These are phyloP conservation scores for Stigmatopora nigra DNA, from an alignment of 2,113 vertebrate genomes.

Conservation along the genomic window DNA sequence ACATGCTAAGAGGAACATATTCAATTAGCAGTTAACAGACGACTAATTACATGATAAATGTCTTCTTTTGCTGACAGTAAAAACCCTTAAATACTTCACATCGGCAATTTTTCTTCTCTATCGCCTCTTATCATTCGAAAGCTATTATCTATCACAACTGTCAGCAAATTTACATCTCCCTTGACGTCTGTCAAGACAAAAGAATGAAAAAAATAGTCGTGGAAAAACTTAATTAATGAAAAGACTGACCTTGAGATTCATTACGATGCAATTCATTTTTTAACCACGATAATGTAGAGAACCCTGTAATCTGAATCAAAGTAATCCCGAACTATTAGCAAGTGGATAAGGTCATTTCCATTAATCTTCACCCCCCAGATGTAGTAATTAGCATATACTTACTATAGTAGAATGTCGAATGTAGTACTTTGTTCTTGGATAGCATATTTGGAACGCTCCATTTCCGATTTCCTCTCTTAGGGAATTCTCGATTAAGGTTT, in stretches of 20 bases:
- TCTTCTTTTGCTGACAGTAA: constrained; percentile 22
- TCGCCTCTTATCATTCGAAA: neutral
- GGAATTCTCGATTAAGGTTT: neutral
- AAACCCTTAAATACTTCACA: constrained; percentile 2
- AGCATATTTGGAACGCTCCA: neutral
- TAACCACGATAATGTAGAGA: constrained; percentile 51
- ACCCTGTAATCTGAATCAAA: constrained; percentile 32
- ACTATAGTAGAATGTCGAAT: neutral
- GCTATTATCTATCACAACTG: constrained; percentile 20
- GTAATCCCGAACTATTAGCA: neutral
- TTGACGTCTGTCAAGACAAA: constrained; percentile 26
- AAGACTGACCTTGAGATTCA: constrained; percentile 66
- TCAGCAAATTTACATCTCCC: constrained; percentile 41
- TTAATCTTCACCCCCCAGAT: constrained; percentile 16
- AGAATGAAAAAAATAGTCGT: constrained; percentile 27
- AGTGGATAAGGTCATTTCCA: constrained; percentile 1
- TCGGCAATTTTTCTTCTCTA: neutral
- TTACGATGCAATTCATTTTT: constrained; percentile 36
- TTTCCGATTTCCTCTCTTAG: neutral
- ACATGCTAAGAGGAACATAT: constrained; percentile 60
- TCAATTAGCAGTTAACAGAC: constrained; percentile 67
- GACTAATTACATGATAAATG: constrained; percentile 74
- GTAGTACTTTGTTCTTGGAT: neutral
- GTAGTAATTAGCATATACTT: neutral
- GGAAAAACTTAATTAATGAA: constrained; percentile 63